These are phyloP conservation scores for Ranitomeya variabilis DNA, from an alignment of 2,113 vertebrate species.

Conservation along the genomic window DNA sequence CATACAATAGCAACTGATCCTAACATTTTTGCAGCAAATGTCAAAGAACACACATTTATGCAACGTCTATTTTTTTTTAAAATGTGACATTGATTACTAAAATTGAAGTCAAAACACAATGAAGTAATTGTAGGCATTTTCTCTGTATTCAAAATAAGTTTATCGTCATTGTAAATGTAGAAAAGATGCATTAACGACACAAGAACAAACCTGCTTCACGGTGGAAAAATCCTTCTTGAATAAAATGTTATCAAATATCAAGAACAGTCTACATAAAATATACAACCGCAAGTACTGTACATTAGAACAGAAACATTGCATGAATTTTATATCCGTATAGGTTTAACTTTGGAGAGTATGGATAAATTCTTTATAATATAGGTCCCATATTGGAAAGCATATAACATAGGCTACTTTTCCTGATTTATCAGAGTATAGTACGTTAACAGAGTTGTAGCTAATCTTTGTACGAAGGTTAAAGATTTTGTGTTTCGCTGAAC, in stretches of 20 bases:
- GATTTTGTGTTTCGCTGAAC: too few species aligned
- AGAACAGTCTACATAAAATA: neutral
- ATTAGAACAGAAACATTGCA: neutral
- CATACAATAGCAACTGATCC: neutral
- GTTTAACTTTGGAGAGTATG: neutral
- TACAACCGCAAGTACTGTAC: neutral
- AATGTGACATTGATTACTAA: neutral
- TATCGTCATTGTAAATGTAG: neutral
- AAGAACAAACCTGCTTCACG: neutral
- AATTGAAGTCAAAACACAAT: constrained; percentile 7
- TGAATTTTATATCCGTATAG: neutral
- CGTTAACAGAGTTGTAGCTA: too few species aligned
- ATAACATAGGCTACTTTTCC: too few species aligned
- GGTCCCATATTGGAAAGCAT: too few species aligned
- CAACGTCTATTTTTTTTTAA: neutral
- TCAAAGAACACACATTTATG: neutral
- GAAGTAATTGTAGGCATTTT: neutral
- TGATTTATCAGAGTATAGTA: too few species aligned
- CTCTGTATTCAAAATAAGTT: neutral
- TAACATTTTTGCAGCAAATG: neutral
- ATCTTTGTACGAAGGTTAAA: too few species aligned
- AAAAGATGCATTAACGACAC: constrained; percentile 1
- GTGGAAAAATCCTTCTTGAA: neutral
- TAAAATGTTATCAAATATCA: neutral
- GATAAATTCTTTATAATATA: neutral